Evolutionary conservation across 2,113 vertebrate species (phyloP), one percentile per base, ranked within the genome.

Genomic region (Dolichallabes microphthalmus): DNA sequence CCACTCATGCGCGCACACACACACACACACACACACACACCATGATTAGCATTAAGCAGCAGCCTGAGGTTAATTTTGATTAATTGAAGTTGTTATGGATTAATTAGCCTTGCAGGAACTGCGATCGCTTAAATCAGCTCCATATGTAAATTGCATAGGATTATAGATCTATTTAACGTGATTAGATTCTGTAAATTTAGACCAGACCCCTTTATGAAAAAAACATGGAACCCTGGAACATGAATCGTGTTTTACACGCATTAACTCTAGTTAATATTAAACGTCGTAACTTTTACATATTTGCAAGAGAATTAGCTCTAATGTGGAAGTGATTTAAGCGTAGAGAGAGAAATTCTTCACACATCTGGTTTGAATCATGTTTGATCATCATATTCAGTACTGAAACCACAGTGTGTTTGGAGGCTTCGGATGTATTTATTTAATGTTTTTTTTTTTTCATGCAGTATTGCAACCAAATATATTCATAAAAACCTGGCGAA

Each of bases 41-140:
- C 77, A 66, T 77, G 85, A 91, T 91, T 87, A 90, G 84, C 89
- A 89, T 87, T 88, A 89, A 88, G 87, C 82, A 88, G 86, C 88
- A 91, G 89, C 91, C 91, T 86, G 82, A 85, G 93, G 91, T 94
- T 92, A 90, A 92, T 86, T 89, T 77, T 91, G 92, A 94, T 92
- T 92, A 92, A 93, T 92, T 93, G 92, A 92, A 85, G 89, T 60
- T 91, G 91, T 91, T 94, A 88, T 83, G 90, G 91, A 93, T 93
- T 92, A 93, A 93, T 94, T 92, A 92, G 90, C 90, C 87, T 88
- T 89, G 83, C 87, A 86, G 61, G 88, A 89, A 92, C 91, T 91
- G 90, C 91, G 91, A 92, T 93, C 90, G 89, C 86, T 88, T 77
- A 91, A 93, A 92, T 92, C 88, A 91, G 88, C 90, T 91, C 90